Evolutionary conservation across 2,113 vertebrate species (phyloP), one percentile per base, ranked within the genome.

Genomic region (Oncorhynchus tshawytscha): DNA sequence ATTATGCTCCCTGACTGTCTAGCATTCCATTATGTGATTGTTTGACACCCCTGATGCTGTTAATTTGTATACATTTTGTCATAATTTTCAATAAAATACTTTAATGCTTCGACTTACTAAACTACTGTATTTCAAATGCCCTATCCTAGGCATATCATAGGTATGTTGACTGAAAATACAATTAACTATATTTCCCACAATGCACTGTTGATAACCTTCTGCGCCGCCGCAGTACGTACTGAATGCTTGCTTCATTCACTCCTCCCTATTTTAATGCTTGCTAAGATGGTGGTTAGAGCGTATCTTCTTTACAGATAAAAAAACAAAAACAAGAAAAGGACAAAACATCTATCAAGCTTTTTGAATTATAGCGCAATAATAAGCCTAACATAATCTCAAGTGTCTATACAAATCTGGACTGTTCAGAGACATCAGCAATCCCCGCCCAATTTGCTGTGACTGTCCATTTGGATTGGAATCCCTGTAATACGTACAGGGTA

Each of bases 251-350:
- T 86, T 90, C 88, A 80, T 82, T 91, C 91, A 91, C 91, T 90
- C 91, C 90, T 92, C 90, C 92, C 91, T 85, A 91, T 86, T 94
- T 93, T 88, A 93, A 92, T 93, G 93, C 90, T 91, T 90, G 87
- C 90, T 94, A 94, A 94, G 89, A 94, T 94, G 94, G 94, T 94
- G 93, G 93, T 92, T 90, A 91, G 90, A 93, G 86, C 89, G 89
- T 91, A 88, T 90, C 91, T 88, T 92, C 89, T 90, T 89, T 84
- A 86, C 90, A 80, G 65, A 82, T 72, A 76, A 57, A 92, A 88
- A 90, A 86, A 91, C 5, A 1, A 31, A 88, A 88, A 87, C 85
- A 89, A 90, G 84, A 90, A 87, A 91, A 88, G 86, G 89, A 84
- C 83, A 89, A 87, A 91, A 89, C 86, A 90, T 85, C 82, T 85